Evolutionary conservation across 2,888 invertebrate species (phyloP), one percentile per base, ranked within the genome.

Genomic region (Anticlea derivata): DNA sequence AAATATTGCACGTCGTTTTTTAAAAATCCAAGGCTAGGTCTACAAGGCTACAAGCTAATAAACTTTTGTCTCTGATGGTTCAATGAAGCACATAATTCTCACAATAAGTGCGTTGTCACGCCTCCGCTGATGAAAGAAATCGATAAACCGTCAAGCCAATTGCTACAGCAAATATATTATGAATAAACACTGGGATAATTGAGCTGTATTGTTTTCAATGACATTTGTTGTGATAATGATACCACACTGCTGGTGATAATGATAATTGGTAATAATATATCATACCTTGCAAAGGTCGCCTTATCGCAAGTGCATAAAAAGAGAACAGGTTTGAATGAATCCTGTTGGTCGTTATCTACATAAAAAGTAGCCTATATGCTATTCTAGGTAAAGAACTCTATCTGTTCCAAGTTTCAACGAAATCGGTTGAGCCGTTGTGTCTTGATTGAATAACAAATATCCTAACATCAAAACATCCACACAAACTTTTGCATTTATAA

Each of bases 31-130:
- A n/a, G n/a, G n/a, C n/a, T n/a, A n/a, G n/a, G n/a, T n/a, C n/a
- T n/a, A n/a, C n/a, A 26, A n/a, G 24, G 7, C 7, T 24, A 13
- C 12, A 38, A 26, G 38, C 11, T 35, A 26, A 13, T 39, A 39
- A 20, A 29, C 27, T 29, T 20, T 27, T n/a, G n/a, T n/a, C n/a
- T n/a, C n/a, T n/a, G n/a, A 17, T 17, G 17, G 17, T 17, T 17
- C 10, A 33, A 38, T 33, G 23, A 27, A 38, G 43, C 37, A 17
- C 34, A 24, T 33, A 50, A 45, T 34, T 13, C 35, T 30, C 24
- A 8, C 35, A 48, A 30, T 23, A 17, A 24, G 11, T 53, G 48
- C 53, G 29, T n/a, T 39, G 48, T 35, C 53, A 48, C 39, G 48
- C 6, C 17, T 35, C 5, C 11, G 10, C 7, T 31, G 24, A 43